Conservation (phyloP, 2,888 invertebrate species). For the Oxystoma pomonae region DNA sequence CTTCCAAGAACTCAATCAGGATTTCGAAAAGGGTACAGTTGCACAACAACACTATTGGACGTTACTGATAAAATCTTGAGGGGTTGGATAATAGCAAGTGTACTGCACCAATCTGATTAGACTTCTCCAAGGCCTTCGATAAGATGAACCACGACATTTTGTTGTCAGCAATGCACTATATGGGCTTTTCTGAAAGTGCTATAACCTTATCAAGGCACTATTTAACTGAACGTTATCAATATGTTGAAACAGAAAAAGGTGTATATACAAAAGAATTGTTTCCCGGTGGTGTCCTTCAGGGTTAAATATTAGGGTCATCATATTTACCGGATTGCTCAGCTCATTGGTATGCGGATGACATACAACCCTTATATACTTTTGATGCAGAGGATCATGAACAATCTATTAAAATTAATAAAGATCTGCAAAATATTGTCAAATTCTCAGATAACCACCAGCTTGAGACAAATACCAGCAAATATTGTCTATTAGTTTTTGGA, state of each 20-base stretch:
- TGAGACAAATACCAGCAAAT: not conserved
- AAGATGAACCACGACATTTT: not conserved
- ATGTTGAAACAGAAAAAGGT: not conserved
- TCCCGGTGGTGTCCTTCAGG: not conserved
- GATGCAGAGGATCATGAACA: not conserved
- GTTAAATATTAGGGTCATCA: not conserved
- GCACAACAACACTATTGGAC: not conserved
- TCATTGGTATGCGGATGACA: not conserved
- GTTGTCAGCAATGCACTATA: not conserved
- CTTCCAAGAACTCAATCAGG: conserved; percentile 3
- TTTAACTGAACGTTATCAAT: not conserved
- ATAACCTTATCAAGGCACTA: not conserved
- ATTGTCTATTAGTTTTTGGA: not conserved
- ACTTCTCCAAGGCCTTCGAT: conserved; percentile 7
- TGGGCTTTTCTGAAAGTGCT: not conserved
- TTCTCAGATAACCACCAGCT: not conserved
- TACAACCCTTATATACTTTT: not conserved
- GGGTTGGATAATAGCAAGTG: no score
- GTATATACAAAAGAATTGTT: not conserved
- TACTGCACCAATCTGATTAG: not conserved
- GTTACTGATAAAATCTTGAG: not conserved
- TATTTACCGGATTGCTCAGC: not conserved
- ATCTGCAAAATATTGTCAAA: not conserved
- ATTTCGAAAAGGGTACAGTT: not conserved
- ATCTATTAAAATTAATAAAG: not conserved